Evolutionary conservation across 2,113 vertebrate genomes (phyloP).

Genomic region (Nesoenas mayeri): DNA sequence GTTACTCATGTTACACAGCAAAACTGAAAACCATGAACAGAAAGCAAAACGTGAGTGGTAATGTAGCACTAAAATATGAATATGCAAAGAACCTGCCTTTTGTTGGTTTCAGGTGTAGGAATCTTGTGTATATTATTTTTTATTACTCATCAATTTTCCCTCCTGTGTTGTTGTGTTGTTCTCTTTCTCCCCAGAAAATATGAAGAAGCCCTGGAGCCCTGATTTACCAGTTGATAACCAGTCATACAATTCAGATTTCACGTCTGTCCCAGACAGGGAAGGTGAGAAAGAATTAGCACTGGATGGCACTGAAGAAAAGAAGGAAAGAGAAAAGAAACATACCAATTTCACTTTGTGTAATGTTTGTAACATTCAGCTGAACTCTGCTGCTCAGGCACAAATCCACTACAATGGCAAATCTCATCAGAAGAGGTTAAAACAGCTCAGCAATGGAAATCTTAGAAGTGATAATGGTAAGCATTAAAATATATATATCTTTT

Average conservation of each 20-base stretch:
- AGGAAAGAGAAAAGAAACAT: constrained; percentile 75
- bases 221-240: neutral
- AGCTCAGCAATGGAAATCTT: constrained; percentile 72
- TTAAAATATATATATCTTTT: neutral
- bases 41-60: neutral
- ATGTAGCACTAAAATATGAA: neutral
- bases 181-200: neutral
- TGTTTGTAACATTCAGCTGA: constrained; percentile 82
- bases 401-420: constrained; percentile 83
- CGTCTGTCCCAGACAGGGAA: constrained; percentile 46
- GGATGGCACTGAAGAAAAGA: constrained; percentile 69
- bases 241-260: constrained; percentile 60
- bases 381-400: constrained; percentile 79
- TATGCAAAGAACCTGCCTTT: neutral
- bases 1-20: neutral
- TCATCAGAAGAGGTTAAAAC: constrained; percentile 80
- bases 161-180: neutral
- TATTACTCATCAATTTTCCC: neutral
- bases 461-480: constrained; percentile 72
- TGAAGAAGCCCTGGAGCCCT: constrained; percentile 46
- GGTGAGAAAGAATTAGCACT: constrained; percentile 63
- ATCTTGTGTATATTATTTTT: neutral
- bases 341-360: constrained; percentile 76
- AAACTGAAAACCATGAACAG: neutral
- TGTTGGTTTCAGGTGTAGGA: neutral